A percentile compares a stretch with the other conserved stretches of the same genome.
These are phyloP conservation scores for Strigamia crassipes DNA, from an alignment of 2,888 invertebrate genomes.

Conservation along the genomic window DNA sequence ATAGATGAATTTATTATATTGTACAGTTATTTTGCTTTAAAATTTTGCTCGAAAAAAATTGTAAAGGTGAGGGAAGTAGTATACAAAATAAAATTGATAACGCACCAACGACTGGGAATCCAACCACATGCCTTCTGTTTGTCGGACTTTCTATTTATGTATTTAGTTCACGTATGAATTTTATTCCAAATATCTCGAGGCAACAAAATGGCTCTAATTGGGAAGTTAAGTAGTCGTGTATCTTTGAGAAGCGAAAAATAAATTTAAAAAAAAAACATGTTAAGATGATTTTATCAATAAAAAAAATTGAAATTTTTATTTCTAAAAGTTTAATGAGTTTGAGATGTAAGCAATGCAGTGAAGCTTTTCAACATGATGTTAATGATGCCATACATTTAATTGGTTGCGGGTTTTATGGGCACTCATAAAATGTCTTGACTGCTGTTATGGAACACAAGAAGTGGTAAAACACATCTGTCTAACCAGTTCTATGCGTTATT, in stretches of 20 bases:
- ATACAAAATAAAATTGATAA: too few relatives aligned
- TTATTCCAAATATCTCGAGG: too few relatives aligned
- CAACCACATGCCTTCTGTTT: too few relatives aligned
- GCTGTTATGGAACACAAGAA: slow-evolving; percentile 40
- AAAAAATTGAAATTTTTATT: background rate
- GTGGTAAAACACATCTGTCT: slow-evolving; percentile 40
- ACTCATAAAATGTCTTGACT: slow-evolving; percentile 33
- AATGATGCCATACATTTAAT: slow-evolving; percentile 32
- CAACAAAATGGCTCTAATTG: too few relatives aligned
- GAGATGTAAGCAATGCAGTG: slow-evolving; percentile 1
- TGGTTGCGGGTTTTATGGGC: slow-evolving; percentile 25
- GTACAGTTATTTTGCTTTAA: too few relatives aligned
- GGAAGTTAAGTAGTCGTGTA: too few relatives aligned
- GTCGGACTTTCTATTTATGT: too few relatives aligned
- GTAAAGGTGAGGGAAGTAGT: too few relatives aligned
- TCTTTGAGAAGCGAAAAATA: background rate
- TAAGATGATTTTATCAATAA: background rate
- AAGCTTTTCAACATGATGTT: slow-evolving; percentile 32
- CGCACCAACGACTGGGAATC: too few relatives aligned
- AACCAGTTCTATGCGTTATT: slow-evolving; percentile 30
- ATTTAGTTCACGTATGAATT: too few relatives aligned
- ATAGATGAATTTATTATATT: background rate
- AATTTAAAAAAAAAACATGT: background rate
- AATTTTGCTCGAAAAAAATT: too few relatives aligned
- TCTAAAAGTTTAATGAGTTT: slow-evolving; percentile 25